Conservation (phyloP, 2,888 invertebrate genomes). For the Protula sp. region DNA sequence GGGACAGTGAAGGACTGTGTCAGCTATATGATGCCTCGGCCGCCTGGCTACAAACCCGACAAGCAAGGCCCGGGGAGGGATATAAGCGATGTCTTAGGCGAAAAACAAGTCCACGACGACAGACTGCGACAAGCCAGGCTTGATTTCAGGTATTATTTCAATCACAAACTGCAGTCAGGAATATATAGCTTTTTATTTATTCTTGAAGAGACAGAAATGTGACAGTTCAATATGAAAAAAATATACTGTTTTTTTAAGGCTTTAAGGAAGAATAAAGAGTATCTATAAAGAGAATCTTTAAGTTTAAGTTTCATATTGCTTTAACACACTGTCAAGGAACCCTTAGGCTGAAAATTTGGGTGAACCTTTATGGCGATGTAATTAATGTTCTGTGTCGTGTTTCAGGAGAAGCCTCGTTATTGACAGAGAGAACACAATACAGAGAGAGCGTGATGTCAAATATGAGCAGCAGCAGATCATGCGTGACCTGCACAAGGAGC, state of each 20-base stretch:
- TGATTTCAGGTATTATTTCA: slow-evolving; percentile 12
- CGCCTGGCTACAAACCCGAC: slow-evolving; percentile 6
- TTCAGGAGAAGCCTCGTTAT: slow-evolving; percentile 7
- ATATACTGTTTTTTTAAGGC: background rate
- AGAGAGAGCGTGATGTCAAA: background rate
- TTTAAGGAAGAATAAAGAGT: background rate
- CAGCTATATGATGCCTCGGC: slow-evolving; percentile 8
- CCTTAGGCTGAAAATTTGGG: no score
- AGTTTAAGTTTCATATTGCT: background rate
- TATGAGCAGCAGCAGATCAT: slow-evolving; percentile 3
- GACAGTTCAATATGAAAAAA: background rate
- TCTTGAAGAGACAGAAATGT: background rate
- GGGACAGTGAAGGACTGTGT: slow-evolving; percentile 13
- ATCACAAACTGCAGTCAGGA: background rate
- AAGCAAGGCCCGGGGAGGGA: slow-evolving; percentile 23
- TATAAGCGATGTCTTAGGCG: slow-evolving; percentile 14
- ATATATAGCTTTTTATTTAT: background rate
- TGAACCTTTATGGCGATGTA: no score
- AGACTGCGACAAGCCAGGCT: slow-evolving; percentile 7
- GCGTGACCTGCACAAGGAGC: slow-evolving; percentile 8
- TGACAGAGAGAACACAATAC: slow-evolving; percentile 1
- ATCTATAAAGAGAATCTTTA: no score
- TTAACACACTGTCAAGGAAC: no score
- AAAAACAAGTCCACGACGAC: background rate
- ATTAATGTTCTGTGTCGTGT: background rate